These are phyloP conservation scores for Gymnobelideus leadbeateri DNA, from an alignment of 2,113 vertebrate genomes.

Conservation along the genomic window DNA sequence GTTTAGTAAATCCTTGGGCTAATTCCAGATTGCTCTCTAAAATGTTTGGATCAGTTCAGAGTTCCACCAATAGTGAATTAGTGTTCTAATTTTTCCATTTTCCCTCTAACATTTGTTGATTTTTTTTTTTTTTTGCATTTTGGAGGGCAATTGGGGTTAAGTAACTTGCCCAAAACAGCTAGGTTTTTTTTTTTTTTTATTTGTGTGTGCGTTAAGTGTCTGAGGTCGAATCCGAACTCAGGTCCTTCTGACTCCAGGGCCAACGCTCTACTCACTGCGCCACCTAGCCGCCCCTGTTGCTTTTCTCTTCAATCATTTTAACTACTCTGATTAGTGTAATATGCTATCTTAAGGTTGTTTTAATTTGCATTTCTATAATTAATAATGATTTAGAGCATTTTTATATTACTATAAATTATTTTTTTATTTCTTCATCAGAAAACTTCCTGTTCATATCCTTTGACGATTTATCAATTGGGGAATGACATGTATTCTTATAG, in stretches of 20 bases:
- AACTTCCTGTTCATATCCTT: neutral
- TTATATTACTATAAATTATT: neutral
- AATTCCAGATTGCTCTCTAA: neutral
- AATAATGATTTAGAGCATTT: neutral
- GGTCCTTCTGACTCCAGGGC: no score
- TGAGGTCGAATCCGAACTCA: no score
- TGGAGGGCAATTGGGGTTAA: no score
- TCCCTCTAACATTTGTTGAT: neutral
- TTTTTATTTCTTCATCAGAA: neutral
- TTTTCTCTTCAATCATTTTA: neutral
- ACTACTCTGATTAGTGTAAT: neutral
- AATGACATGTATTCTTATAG: neutral
- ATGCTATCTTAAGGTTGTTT: neutral
- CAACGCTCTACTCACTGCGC: no score
- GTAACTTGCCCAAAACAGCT: no score
- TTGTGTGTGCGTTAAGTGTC: no score
- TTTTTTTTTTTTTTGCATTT: no score
- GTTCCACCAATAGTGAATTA: neutral
- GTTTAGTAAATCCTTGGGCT: neutral
- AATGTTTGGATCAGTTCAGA: no score
- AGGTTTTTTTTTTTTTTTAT: no score
- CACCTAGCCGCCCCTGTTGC: no score
- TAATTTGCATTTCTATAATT: neutral
- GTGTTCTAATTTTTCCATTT: neutral
- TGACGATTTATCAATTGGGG: neutral